phyloP scores from a whole-genome alignment of 1,140 invertebrate species.

The Drosophila equinoxialis region DNA sequence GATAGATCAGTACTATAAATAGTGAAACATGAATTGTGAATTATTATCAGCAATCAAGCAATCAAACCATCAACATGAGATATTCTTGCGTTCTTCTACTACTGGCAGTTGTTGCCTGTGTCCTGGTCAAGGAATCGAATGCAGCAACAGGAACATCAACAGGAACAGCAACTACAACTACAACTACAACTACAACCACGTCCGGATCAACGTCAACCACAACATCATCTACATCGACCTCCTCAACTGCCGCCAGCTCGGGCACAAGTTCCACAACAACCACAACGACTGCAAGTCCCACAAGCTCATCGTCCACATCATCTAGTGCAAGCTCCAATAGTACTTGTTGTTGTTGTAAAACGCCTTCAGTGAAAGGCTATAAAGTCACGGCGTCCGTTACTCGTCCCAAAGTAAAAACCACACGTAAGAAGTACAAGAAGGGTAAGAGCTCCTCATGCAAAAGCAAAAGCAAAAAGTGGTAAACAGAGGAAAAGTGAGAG shows the following conservation, averaged over 20 bases:
- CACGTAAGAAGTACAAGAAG: not conserved
- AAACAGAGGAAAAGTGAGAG: not conserved
- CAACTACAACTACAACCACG: not conserved
- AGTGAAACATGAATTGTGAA: not conserved
- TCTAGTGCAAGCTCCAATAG: not conserved
- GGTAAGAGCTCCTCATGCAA: not conserved
- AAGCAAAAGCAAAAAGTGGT: not conserved
- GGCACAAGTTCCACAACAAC: not conserved
- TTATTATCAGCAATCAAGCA: not conserved
- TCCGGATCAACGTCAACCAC: not conserved
- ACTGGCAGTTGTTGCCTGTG: not conserved
- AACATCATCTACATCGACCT: not conserved
- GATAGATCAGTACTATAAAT: conserved; percentile 4
- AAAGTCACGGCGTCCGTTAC: not conserved
- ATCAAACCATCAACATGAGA: conserved; percentile 8
- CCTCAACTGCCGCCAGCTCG: not conserved
- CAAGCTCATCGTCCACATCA: not conserved
- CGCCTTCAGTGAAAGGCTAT: no score
- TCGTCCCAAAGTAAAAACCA: not conserved
- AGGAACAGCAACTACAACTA: no score
- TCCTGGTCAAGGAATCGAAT: not conserved
- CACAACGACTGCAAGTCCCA: not conserved
- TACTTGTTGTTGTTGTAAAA: not conserved
- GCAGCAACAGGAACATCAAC: not conserved
- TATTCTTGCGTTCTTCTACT: conserved; percentile 10